phyloP scores from a whole-genome alignment of 1,140 invertebrate species.

The Drosophila kanapiae region DNA sequence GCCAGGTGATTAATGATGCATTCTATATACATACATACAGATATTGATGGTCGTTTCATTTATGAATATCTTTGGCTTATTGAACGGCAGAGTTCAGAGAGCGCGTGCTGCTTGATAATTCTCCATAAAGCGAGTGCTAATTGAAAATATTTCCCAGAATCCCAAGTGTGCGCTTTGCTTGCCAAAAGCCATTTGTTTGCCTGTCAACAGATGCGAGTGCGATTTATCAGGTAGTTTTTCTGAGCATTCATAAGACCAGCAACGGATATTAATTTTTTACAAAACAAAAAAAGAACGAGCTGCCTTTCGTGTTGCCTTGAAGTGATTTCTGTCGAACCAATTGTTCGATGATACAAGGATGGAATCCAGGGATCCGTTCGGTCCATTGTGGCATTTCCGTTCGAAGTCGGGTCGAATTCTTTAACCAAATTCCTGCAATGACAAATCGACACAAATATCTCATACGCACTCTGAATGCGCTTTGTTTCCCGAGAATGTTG shows the following conservation, averaged over 20 bases:
- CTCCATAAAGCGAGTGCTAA: constrained; percentile 23
- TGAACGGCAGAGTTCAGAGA: constrained; percentile 12
- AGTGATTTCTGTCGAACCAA: constrained; percentile 17
- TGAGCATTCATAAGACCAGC: constrained; percentile 13
- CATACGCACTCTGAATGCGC: constrained; percentile 35
- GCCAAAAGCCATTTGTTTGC: constrained; percentile 34
- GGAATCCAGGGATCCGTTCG: constrained; percentile 2
- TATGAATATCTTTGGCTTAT: constrained; percentile 26
- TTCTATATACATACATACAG: neutral
- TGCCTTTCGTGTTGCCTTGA: neutral
- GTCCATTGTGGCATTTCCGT: constrained; percentile 33
- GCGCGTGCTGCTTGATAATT: constrained; percentile 5
- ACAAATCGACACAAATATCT: constrained; percentile 60
- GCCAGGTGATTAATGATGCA: constrained; percentile 28
- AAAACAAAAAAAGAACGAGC: neutral
- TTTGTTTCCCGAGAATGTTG: constrained; percentile 53
- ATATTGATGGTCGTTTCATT: constrained; percentile 4
- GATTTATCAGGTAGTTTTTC: constrained; percentile 45
- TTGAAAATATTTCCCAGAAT: constrained; percentile 48
- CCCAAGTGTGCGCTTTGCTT: constrained; percentile 8
- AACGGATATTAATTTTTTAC: constrained; percentile 1
- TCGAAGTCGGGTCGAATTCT: constrained; percentile 12
- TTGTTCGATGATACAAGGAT: constrained; percentile 17
- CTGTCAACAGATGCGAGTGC: constrained; percentile 40
- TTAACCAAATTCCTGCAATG: constrained; percentile 23